Conservation (phyloP, 2,797 vertebrate genomes). For the Picus viridis region DNA sequence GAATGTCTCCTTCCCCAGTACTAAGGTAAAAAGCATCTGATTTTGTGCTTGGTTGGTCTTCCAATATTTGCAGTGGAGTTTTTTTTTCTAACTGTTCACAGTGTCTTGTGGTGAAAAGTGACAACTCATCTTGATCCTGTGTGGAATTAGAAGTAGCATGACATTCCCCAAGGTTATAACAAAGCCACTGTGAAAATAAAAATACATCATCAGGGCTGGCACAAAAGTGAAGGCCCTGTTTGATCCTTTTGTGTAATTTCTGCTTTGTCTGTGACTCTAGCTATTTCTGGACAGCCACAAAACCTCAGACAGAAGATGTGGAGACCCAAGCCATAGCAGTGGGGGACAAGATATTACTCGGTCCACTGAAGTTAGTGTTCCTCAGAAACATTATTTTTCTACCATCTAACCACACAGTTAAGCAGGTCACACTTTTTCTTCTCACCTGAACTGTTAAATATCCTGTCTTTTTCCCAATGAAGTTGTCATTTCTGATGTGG, state of each 20-base stretch:
- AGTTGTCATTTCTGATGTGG: neutral
- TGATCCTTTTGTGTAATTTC: slow-evolving; percentile 24
- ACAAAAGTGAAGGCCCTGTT: slow-evolving; percentile 14
- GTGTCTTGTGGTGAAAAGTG: slow-evolving; percentile 6
- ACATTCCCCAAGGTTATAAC: slow-evolving; percentile 49
- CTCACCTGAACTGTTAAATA: neutral
- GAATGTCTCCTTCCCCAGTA: neutral
- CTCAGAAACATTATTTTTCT: neutral
- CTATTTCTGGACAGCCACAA: slow-evolving; percentile 17
- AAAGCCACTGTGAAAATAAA: slow-evolving; percentile 38
- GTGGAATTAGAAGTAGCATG: slow-evolving; percentile 43
- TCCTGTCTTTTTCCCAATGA: neutral
- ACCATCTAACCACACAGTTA: neutral
- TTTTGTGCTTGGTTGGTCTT: slow-evolving; percentile 19
- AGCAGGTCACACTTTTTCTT: neutral
- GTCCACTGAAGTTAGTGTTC: neutral
- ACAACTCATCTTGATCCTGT: neutral
- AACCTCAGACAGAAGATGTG: neutral
- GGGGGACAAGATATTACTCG: neutral
- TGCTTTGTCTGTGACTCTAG: neutral
- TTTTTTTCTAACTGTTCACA: neutral
- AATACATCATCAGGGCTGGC: neutral
- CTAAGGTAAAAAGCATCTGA: neutral
- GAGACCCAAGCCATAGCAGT: neutral
- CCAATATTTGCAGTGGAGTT: neutral